Conservation (phyloP, 2,797 vertebrate species). For the Ctenochaetus hawaiiensis region DNA sequence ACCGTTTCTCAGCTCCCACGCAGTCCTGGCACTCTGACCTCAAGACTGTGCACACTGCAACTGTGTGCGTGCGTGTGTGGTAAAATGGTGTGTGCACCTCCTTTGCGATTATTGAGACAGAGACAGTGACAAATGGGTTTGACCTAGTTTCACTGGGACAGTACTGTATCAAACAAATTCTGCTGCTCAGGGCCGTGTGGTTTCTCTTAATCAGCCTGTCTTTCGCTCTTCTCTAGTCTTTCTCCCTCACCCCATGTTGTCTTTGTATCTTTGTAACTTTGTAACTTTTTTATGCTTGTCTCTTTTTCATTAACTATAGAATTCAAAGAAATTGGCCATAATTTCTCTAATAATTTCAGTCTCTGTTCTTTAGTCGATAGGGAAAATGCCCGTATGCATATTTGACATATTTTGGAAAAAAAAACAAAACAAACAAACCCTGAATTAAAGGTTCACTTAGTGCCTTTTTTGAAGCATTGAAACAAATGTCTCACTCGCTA, state of each 20-base stretch:
- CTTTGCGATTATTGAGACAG: constrained; percentile 45
- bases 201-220: constrained; percentile 28
- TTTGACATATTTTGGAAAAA: background rate
- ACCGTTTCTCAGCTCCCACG: constrained; percentile 74
- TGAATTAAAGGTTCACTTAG: background rate
- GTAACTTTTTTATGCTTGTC: no score
- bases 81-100: constrained; percentile 5
- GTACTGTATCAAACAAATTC: constrained; percentile 40
- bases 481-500: background rate
- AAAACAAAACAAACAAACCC: no score
- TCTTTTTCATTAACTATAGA: no score
- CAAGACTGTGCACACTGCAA: constrained; percentile 47
- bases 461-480: background rate
- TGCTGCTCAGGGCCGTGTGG: constrained; percentile 24
- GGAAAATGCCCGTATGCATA: background rate
- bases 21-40: constrained; percentile 67
- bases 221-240: background rate
- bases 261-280: background rate
- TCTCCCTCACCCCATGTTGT: background rate
- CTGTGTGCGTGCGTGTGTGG: constrained; percentile 11
- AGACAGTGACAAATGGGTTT: constrained; percentile 59
- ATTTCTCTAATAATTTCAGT: background rate
- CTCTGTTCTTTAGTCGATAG: background rate
- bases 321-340: no score
- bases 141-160: constrained; percentile 65